Base-by-base conservation (phyloP, 2,888 invertebrate species). In the Agrotis clavis region DNA sequence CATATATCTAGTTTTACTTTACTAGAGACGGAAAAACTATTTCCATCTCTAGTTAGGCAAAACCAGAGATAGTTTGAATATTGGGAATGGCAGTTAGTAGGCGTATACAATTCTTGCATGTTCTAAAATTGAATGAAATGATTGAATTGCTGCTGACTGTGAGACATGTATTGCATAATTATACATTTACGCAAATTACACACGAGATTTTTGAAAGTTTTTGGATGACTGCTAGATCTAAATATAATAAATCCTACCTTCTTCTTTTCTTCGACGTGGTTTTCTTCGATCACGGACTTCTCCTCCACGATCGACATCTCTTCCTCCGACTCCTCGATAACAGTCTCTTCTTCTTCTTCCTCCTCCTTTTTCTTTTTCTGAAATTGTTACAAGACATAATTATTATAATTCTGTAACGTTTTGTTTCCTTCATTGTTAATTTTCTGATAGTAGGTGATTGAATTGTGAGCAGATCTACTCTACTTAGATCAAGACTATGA, bases 281-380 rank as follows among this genome's bases (percentile, higher is more conserved):
- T 96, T 89, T 96, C 95, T 92, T 96, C 95, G 50, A 95, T 93
- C 56, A 95, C 91, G 6, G 95, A 95, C 88, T 95, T 96, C 82
- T 94, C 94, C 87, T 95, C 96, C 7, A 95, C 92, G 19, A 96
- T 90, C 3, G 95, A 95, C 93, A 94, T 96, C 89, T 96, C 96
- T 87, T 96, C 96, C 81, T 95, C 96, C 68, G 96, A 96, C 88
- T 95, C 96, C 86, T 95, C 96, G 66, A 94, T 94, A 45, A 94
- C 93, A 66, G 95, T 96, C 75, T 94, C 94, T 89, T 96, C 96
- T 60, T 92, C 92, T 60, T 92, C 92, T 41, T 94, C 78, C 0
- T 78, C 94, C 70, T 95, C 93, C 67, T 97, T 94, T 84, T 97
- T 97, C 91, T 97, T 97, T 92, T 97, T 95, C 94, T 95, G 81